Conservation (phyloP, 2,888 invertebrate species). For the Brachyopa scutellaris region DNA sequence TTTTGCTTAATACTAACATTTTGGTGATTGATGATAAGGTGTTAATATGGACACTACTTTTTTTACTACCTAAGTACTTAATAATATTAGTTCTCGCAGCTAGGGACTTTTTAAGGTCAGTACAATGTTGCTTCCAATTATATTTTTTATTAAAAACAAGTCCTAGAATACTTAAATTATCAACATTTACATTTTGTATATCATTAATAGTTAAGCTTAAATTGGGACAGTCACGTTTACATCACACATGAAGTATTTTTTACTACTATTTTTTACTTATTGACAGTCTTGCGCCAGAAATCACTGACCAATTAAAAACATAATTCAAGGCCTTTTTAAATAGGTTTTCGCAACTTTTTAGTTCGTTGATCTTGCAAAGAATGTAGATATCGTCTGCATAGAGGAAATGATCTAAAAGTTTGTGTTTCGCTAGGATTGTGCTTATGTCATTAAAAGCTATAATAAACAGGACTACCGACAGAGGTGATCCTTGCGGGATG, state of each 20-base stretch:
- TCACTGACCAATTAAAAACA: constrained; percentile 1
- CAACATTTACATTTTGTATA: background rate
- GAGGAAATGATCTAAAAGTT: too few species aligned
- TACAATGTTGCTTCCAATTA: background rate
- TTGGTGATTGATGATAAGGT: constrained; percentile 11
- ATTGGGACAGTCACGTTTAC: background rate
- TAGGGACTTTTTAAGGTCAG: background rate
- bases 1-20: too few species aligned
- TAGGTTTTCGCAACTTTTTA: background rate
- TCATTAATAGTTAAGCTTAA: background rate
- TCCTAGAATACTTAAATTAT: background rate
- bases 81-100: too few species aligned
- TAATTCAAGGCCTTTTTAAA: constrained; percentile 5
- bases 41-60: constrained; percentile 4
- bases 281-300: constrained; percentile 13
- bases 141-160: too few species aligned
- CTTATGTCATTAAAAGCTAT: too few species aligned
- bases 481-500: too few species aligned
- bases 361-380: background rate
- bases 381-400: constrained; percentile 17
- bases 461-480: too few species aligned
- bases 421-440: background rate
- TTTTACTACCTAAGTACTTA: background rate
- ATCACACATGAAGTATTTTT: constrained; percentile 9
- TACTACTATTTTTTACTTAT: constrained; percentile 14